Conservation (phyloP, 2,113 vertebrate genomes). For the Oreochromis spilurus region DNA sequence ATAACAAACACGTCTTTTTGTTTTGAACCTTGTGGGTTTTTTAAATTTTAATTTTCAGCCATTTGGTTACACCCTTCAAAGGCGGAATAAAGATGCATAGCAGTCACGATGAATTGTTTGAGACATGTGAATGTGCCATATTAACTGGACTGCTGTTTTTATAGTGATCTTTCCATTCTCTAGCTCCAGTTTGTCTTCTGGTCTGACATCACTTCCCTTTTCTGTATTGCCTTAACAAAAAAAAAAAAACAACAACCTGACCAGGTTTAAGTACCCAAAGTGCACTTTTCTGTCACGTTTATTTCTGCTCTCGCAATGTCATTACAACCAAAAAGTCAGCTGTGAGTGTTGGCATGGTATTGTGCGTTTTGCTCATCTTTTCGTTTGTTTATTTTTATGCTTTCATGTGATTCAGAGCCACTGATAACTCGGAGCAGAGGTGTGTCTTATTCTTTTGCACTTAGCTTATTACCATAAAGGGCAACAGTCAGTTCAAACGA, state of each 20-base stretch:
- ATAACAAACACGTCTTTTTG: not conserved
- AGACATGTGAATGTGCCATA: not conserved
- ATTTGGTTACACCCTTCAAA: not conserved
- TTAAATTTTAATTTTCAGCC: not conserved
- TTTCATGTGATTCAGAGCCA: not conserved
- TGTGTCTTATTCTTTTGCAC: not conserved
- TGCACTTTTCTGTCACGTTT: slow-evolving; percentile 9
- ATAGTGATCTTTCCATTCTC: not conserved
- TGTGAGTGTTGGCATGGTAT: not conserved
- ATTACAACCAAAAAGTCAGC: not conserved
- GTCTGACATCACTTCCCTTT: not conserved
- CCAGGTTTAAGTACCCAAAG: not conserved
- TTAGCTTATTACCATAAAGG: not conserved
- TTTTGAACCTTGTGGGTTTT: not conserved
- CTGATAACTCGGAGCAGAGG: not conserved
- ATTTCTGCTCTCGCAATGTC: not conserved
- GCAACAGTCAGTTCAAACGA: not conserved
- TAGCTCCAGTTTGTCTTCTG: not conserved
- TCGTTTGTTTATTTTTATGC: not conserved
- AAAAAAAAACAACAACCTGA: not conserved
- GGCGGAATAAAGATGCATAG: not conserved
- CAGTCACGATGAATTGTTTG: not conserved
- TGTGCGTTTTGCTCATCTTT: not conserved
- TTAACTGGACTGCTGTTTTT: not conserved
- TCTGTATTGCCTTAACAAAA: not conserved